Conservation (phyloP, 2,888 invertebrate species). For the Caenorhabditis sulstoni region DNA sequence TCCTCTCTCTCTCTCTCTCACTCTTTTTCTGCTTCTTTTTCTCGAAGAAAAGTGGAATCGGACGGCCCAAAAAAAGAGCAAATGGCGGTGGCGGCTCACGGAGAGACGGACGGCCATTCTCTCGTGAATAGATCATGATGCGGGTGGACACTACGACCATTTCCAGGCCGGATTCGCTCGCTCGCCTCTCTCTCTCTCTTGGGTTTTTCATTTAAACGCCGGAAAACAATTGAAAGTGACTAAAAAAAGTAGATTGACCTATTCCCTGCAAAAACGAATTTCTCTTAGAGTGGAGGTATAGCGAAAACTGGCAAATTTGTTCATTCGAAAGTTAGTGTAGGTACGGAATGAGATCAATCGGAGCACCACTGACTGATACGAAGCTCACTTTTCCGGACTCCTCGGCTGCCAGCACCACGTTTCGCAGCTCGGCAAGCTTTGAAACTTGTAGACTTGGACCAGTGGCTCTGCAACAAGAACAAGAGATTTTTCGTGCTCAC, state of each 20-base stretch:
- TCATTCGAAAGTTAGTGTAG: neutral
- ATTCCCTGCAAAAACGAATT: neutral
- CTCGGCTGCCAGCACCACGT: constrained; percentile 48
- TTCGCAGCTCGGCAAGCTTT: constrained; percentile 23
- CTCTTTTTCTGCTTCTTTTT: constrained; percentile 11
- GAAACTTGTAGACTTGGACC: constrained; percentile 15
- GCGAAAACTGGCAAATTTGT: neutral
- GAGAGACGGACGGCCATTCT: constrained; percentile 27
- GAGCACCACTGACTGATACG: constrained; percentile 38
- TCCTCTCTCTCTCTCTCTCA: constrained; percentile 20
- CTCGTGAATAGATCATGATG: constrained; percentile 59
- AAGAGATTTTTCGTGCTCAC: neutral
- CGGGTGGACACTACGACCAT: constrained; percentile 55
- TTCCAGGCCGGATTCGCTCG: constrained; percentile 44
- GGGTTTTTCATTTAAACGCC: constrained; percentile 47
- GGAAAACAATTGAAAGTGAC: constrained; percentile 53
- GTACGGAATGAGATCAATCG: constrained; percentile 26
- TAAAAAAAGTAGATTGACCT: constrained; percentile 20
- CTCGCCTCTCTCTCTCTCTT: constrained; percentile 10
- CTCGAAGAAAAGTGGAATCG: constrained; percentile 3
- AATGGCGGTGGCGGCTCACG: constrained; percentile 26
- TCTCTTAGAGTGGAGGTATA: neutral
- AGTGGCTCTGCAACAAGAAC: constrained; percentile 19
- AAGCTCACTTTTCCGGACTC: constrained; percentile 50
- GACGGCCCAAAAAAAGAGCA: constrained; percentile 14